Evolutionary conservation across 2,888 invertebrate species (phyloP).

Genomic region (Drosophila algonquin): DNA sequence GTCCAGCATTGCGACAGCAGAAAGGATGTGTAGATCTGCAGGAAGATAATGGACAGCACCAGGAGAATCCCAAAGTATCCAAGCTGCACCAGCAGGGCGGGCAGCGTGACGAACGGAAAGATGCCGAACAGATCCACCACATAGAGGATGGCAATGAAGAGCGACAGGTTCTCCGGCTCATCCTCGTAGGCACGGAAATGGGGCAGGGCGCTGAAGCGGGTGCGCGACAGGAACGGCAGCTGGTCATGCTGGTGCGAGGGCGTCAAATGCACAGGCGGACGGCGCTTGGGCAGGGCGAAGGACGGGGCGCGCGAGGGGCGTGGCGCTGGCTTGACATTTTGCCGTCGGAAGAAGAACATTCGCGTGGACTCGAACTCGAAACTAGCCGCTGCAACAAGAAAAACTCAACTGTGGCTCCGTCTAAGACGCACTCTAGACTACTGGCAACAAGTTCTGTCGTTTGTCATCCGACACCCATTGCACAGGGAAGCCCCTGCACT

Average conservation of each 20-base stretch:
- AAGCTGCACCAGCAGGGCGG: conserved; percentile 90
- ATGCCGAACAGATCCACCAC: conserved; percentile 93
- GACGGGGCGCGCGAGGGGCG: conserved; percentile 69
- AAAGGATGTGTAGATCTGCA: conserved; percentile 92
- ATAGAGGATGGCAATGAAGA: conserved; percentile 89
- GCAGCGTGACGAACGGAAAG: conserved; percentile 91
- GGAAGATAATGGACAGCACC: conserved; percentile 87
- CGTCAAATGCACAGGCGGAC: conserved; percentile 57
- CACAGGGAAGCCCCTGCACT: conserved; percentile 59
- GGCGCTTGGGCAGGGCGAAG: conserved; percentile 66
- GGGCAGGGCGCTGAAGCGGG: conserved; percentile 82
- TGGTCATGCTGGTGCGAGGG: conserved; percentile 80
- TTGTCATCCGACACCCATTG: conserved; percentile 46
- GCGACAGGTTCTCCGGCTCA: conserved; percentile 85
- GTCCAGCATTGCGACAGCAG: conserved; percentile 92
- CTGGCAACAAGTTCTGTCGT: conserved; percentile 55
- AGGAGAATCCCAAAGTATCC: conserved; percentile 90
- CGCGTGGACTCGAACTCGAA: conserved; percentile 8
- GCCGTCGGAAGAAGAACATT: conserved; percentile 71
- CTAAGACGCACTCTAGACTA: background rate
- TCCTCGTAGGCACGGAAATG: conserved; percentile 75
- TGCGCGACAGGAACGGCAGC: conserved; percentile 80
- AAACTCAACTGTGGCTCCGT: conserved; percentile 12
- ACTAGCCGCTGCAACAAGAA: conserved; percentile 8
- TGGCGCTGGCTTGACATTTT: conserved; percentile 57